These are phyloP conservation scores for Henricia sp. DNA, from an alignment of 53 echinoderm and acorn worm genomes.

Conservation along the genomic window DNA sequence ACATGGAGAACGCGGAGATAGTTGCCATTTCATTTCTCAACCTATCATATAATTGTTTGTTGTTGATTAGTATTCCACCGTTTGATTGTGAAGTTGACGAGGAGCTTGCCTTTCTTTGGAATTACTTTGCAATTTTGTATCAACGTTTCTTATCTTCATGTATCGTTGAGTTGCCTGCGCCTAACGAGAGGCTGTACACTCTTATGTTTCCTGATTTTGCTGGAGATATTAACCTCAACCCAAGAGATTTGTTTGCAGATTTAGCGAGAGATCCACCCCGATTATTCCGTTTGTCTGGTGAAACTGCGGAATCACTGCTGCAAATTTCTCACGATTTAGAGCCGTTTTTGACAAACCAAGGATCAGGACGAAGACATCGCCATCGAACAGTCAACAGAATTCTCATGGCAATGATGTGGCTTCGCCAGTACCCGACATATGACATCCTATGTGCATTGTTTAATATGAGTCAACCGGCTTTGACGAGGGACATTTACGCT, in stretches of 20 bases:
- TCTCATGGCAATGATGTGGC: conserved; percentile 8
- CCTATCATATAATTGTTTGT: no score
- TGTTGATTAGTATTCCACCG: no score
- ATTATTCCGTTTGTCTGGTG: neutral
- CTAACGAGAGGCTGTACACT: neutral
- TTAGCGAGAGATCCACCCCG: conserved; percentile 16
- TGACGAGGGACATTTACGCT: conserved; percentile 17
- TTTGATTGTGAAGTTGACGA: no score
- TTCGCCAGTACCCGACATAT: conserved; percentile 41
- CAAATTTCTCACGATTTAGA: neutral
- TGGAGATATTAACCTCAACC: neutral
- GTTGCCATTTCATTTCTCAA: no score
- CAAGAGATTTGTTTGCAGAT: neutral
- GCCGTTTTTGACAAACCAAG: neutral
- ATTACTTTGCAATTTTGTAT: neutral
- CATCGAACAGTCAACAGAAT: neutral
- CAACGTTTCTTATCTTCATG: neutral
- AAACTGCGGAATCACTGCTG: neutral
- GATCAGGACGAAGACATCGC: conserved; percentile 4
- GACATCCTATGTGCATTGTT: conserved; percentile 13
- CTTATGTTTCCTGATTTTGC: conserved; percentile 11
- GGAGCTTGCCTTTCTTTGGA: conserved; percentile 17
- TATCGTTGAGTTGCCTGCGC: conserved; percentile 4
- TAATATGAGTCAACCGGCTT: conserved; percentile 1
- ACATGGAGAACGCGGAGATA: no score